Conservation (phyloP, 2,888 invertebrate genomes). For the Chirona hameri region DNA sequence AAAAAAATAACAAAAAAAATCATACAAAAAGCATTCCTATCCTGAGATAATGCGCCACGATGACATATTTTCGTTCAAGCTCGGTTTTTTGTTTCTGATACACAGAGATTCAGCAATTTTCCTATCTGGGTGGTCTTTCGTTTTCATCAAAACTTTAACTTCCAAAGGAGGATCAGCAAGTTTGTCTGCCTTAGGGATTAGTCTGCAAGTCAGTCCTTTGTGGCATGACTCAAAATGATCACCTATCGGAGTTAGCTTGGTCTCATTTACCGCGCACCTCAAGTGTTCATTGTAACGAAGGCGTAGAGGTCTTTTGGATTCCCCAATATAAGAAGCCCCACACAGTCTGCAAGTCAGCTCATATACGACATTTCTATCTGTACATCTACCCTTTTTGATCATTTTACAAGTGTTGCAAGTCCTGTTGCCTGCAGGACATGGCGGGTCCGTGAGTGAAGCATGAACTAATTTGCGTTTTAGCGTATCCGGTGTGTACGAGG, state of each 20-base stretch:
- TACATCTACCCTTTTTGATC: background rate
- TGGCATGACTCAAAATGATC: background rate
- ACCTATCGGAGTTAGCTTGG: background rate
- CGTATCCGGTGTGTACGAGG: background rate
- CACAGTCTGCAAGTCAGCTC: background rate
- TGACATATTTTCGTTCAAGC: background rate
- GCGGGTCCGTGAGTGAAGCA: background rate
- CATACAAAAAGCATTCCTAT: background rate
- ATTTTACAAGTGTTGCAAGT: constrained; percentile 3
- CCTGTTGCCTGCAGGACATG: background rate
- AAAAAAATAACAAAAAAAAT: too few species aligned
- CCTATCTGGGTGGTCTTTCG: background rate
- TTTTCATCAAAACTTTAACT: background rate
- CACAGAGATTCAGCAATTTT: background rate
- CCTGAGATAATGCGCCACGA: background rate
- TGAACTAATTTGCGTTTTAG: background rate
- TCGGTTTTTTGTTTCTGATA: background rate
- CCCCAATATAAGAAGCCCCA: background rate
- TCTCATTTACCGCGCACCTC: background rate
- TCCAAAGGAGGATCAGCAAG: background rate
- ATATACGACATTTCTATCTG: background rate
- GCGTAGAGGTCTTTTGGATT: background rate
- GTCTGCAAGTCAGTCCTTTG: too few species aligned
- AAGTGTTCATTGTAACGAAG: background rate
- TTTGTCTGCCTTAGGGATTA: background rate